Percentiles rank a stretch among this genome's conserved stretches.
Evolutionary conservation across 37 sponge, comb jelly and placozoan genomes (phyloP).

Genomic region (Ianthella basta): DNA sequence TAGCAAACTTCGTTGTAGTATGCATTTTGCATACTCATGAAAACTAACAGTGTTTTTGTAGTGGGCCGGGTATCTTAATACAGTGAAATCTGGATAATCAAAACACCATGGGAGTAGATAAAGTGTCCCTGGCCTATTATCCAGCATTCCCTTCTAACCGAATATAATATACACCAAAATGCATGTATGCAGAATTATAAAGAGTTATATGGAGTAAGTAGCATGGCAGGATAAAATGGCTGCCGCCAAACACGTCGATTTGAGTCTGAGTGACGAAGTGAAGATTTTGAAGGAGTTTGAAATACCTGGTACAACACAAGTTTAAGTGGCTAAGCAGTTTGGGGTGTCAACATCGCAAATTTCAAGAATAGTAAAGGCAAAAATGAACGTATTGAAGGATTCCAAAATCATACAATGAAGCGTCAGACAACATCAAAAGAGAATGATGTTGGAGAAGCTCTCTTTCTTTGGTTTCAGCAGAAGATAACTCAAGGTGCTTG

Average conservation of each 20-base stretch:
- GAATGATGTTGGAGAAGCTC: slow-evolving; percentile 24
- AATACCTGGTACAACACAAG: not conserved
- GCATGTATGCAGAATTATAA: not conserved
- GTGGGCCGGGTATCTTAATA: too few species aligned
- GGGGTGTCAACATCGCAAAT: slow-evolving; percentile 26
- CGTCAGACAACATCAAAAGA: slow-evolving; percentile 23
- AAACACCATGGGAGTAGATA: not conserved
- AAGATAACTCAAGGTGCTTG: slow-evolving; percentile 42
- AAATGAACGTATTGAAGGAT: not conserved
- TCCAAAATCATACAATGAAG: slow-evolving; percentile 1
- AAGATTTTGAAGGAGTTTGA: not conserved
- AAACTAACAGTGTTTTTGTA: too few species aligned
- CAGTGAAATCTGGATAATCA: slow-evolving; percentile 12
- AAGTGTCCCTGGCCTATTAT: not conserved
- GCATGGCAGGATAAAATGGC: slow-evolving; percentile 8
- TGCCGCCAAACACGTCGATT: not conserved
- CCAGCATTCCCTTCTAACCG: not conserved
- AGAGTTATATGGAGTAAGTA: not conserved
- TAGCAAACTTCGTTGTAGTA: too few species aligned
- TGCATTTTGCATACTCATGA: too few species aligned
- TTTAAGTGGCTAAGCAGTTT: not conserved
- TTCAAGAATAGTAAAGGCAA: not conserved
- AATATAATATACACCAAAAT: too few species aligned
- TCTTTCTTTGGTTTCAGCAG: slow-evolving; percentile 39
- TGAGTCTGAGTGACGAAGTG: not conserved